A percentile compares a stretch with the other conserved stretches of the same genome.
Evolutionary conservation across 2,797 vertebrate species (phyloP).

Genomic region (Synanceia verrucosa): DNA sequence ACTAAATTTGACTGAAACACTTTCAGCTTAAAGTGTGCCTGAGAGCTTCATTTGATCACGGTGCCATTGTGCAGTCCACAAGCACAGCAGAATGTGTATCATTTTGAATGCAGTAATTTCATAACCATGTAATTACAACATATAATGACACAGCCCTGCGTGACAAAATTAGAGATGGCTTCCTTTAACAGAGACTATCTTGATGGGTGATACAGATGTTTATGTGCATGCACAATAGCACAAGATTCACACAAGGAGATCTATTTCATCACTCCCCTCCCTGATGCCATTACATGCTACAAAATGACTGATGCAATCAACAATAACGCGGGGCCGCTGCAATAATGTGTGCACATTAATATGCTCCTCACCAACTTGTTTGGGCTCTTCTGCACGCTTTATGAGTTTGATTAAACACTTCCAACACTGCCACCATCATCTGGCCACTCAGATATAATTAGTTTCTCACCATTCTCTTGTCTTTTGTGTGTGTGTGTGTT

Average conservation of each 20-base stretch:
- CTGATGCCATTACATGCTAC: constrained; percentile 25
- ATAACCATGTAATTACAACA: not conserved
- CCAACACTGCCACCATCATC: constrained; percentile 68
- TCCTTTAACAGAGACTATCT: not conserved
- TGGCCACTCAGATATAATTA: constrained; percentile 76
- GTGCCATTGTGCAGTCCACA: not conserved
- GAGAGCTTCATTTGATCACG: not conserved
- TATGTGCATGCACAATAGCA: constrained; percentile 3
- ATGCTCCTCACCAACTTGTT: constrained; percentile 67
- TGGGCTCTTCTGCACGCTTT: constrained; percentile 64
- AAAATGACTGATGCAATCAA: constrained; percentile 65
- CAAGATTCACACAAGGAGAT: constrained; percentile 21
- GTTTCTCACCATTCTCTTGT: constrained; percentile 65
- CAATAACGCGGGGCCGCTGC: constrained; percentile 25
- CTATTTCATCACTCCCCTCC: constrained; percentile 40
- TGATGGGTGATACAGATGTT: not conserved
- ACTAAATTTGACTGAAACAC: not conserved
- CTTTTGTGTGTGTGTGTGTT: constrained; percentile 14
- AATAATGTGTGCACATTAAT: constrained; percentile 61
- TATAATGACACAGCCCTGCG: not conserved
- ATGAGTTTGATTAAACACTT: constrained; percentile 81
- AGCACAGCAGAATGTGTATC: too few species aligned
- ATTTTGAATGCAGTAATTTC: not conserved
- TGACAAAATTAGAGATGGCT: not conserved
- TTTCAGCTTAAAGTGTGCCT: not conserved